A percentile compares a stretch with the other conserved stretches of the same genome.
Evolutionary conservation across 2,113 vertebrate genomes (phyloP).

Genomic region (Typhlomys cinereus): DNA sequence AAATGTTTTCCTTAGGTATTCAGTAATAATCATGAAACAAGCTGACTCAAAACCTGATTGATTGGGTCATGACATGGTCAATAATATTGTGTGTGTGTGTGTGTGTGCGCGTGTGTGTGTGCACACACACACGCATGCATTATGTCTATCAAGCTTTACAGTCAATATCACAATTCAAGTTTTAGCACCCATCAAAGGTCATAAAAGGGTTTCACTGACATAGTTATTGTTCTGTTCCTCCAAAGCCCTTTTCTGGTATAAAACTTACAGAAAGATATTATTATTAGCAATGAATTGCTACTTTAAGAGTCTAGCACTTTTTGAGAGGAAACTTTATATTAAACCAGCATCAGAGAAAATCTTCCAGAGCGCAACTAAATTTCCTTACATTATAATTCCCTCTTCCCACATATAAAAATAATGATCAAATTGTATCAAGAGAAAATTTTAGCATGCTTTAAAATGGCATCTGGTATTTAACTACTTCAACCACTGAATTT

Average conservation of each 20-base stretch:
- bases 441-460: constrained; percentile 7
- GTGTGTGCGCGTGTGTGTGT: not conserved
- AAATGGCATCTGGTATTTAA: constrained; percentile 3
- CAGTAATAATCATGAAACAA: not conserved
- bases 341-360: constrained; percentile 17
- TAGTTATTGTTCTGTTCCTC: not conserved
- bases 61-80: not conserved
- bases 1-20: not conserved
- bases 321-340: not conserved
- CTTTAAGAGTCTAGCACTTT: constrained; percentile 39
- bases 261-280: constrained; percentile 6
- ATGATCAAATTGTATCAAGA: not conserved
- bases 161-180: not conserved
- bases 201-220: not conserved
- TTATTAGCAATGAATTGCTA: constrained; percentile 46
- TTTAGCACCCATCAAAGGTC: not conserved
- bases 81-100: not conserved
- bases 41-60: not conserved
- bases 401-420: constrained; percentile 26
- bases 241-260: not conserved
- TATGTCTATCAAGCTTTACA: not conserved
- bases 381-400: constrained; percentile 18
- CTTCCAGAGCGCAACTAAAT: constrained; percentile 29
- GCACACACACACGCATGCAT: no score
- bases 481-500: constrained; percentile 7